These are phyloP conservation scores for Ceratina calcarata DNA, from an alignment of 1,140 invertebrate species.

Conservation along the genomic window DNA sequence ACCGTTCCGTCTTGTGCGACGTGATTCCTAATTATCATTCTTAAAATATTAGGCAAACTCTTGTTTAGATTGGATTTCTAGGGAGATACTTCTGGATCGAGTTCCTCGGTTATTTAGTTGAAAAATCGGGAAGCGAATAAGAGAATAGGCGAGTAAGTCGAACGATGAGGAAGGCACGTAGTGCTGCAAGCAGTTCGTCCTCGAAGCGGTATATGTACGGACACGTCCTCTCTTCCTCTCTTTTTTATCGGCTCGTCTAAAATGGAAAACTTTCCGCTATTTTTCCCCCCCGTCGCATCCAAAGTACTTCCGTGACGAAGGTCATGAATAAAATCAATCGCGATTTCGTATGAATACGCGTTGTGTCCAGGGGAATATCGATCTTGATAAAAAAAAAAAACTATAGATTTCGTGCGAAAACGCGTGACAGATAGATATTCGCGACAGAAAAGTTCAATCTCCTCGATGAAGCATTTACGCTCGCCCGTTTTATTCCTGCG, in stretches of 20 bases:
- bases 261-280: conserved; percentile 22
- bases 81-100: too few relatives aligned
- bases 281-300: conserved; percentile 24
- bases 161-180: not conserved
- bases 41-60: too few relatives aligned
- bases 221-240: conserved; percentile 7
- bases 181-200: not conserved
- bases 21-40: too few relatives aligned
- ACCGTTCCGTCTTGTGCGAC: too few relatives aligned
- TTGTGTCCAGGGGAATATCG: not conserved
- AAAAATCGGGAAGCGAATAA: too few relatives aligned
- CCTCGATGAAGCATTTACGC: not conserved
- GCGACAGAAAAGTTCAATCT: conserved; percentile 17
- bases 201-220: not conserved
- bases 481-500: not conserved
- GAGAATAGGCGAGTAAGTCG: not conserved
- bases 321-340: conserved; percentile 43
- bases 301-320: conserved; percentile 37
- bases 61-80: too few relatives aligned
- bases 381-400: not conserved
- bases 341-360: conserved; percentile 24
- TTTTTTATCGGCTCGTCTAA: conserved; percentile 9
- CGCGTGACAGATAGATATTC: not conserved
- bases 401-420: not conserved
- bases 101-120: too few relatives aligned